Evolutionary conservation across 1,140 invertebrate species (phyloP).

Genomic region (Coenobita brevimanus): DNA sequence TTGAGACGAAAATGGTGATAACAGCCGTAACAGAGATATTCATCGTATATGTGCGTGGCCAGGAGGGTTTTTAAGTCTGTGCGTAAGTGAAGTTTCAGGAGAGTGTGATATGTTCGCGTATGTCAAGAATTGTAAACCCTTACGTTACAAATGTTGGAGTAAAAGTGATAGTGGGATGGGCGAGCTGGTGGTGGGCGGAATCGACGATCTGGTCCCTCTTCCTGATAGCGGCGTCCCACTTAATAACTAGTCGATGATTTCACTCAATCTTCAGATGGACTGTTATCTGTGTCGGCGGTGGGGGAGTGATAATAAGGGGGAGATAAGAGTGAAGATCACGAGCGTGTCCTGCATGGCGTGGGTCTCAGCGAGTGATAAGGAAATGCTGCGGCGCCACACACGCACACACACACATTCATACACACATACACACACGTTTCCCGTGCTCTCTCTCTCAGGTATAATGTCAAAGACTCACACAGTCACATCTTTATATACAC

Average conservation of each 20-base stretch:
- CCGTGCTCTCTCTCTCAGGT: background rate
- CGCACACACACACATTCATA: no score
- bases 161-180: background rate
- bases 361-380: background rate
- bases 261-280: constrained; percentile 15
- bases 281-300: constrained; percentile 11
- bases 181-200: background rate
- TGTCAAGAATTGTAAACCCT: no score
- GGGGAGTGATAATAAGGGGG: constrained; percentile 5
- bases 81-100: no score
- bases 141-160: no score
- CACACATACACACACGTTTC: background rate
- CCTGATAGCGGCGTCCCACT: background rate
- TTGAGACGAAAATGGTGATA: no score
- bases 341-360: background rate
- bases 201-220: no score
- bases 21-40: no score
- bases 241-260: constrained; percentile 13
- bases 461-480: background rate
- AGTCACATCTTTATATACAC: background rate
- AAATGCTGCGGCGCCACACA: background rate
- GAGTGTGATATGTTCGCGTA: no score
- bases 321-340: background rate
- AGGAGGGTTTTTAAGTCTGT: no score
- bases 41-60: no score